Conservation (phyloP, 35 echinoderm and acorn worm genomes). For the Ophioderma brevispina region DNA sequence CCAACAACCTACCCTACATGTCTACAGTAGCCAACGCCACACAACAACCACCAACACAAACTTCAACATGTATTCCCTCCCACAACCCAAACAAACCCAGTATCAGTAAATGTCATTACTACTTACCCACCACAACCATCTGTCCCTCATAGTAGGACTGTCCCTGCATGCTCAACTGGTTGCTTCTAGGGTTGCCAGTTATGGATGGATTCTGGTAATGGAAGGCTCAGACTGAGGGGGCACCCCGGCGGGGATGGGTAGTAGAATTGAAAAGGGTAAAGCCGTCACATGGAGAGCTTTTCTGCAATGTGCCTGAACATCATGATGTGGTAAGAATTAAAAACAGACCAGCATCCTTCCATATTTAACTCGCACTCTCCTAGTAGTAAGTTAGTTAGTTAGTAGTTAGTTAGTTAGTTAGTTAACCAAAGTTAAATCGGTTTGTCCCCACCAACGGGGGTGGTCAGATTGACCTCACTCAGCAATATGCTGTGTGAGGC, state of each 20-base stretch:
- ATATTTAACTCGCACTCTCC: too few relatives aligned
- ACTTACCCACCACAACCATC: neutral
- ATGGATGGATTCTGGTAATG: slow-evolving; percentile 1
- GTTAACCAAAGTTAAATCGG: too few relatives aligned
- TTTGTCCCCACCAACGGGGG: too few relatives aligned
- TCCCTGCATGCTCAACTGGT: neutral
- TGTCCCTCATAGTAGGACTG: neutral
- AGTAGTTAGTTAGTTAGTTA: too few relatives aligned
- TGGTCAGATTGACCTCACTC: too few relatives aligned
- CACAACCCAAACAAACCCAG: neutral
- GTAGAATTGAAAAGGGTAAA: slow-evolving; percentile 3
- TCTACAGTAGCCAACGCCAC: neutral
- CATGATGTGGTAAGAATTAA: slow-evolving; percentile 86
- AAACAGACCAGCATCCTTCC: too few relatives aligned
- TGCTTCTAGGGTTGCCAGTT: too few relatives aligned
- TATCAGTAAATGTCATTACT: neutral
- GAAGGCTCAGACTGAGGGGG: neutral
- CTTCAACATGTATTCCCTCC: neutral
- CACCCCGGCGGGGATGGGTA: slow-evolving; percentile 22
- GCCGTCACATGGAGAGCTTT: slow-evolving; percentile 54
- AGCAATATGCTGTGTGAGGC: too few relatives aligned
- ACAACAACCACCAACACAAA: neutral
- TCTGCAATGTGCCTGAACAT: slow-evolving; percentile 98
- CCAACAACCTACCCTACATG: neutral
- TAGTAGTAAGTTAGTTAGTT: too few relatives aligned